phyloP scores from a whole-genome alignment of 2,113 vertebrate genomes.

The human region DNA sequence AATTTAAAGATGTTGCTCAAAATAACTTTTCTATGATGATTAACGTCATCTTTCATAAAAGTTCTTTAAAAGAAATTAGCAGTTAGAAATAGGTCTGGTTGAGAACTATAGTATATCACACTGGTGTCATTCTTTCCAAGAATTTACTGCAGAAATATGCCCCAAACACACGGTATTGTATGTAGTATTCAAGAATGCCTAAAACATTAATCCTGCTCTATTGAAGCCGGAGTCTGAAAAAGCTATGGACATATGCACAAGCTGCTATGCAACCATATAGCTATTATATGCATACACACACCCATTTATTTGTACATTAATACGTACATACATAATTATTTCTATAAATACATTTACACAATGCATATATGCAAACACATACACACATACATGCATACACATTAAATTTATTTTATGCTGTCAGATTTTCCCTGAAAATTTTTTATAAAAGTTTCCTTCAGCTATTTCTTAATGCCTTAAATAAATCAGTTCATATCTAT shows the following conservation, averaged over 20 bases:
- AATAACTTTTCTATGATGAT: neutral
- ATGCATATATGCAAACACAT: neutral
- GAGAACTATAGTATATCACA: neutral
- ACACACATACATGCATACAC: neutral
- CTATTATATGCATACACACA: accelerated
- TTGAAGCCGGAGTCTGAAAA: neutral
- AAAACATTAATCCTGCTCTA: accelerated
- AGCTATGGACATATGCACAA: neutral
- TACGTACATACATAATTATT: neutral
- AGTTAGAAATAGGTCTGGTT: neutral
- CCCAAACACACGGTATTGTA: neutral
- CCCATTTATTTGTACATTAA: neutral
- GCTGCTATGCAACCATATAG: neutral
- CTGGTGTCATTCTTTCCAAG: neutral
- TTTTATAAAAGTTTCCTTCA: neutral
- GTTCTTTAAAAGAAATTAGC: neutral
- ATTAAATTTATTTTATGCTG: neutral
- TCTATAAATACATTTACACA: neutral
- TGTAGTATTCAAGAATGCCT: neutral
- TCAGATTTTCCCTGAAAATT: neutral
- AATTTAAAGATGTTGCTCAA: neutral
- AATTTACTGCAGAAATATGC: neutral
- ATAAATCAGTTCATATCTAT: neutral
- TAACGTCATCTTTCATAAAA: neutral
- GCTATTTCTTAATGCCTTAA: neutral